These are phyloP conservation scores for Lydus trimaculatus DNA, from an alignment of 2,888 invertebrate species.

Conservation along the genomic window DNA sequence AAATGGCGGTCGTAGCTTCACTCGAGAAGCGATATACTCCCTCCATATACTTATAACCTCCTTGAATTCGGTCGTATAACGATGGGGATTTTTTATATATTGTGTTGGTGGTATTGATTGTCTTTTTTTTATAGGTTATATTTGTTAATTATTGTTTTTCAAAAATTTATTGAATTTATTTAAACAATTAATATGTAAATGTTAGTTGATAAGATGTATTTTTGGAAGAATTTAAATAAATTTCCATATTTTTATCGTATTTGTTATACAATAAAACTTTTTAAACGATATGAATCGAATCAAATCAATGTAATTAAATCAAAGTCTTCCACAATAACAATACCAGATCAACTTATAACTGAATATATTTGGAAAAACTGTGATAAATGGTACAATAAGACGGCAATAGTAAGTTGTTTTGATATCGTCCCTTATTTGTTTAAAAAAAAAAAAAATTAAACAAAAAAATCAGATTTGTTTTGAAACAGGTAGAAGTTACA, in stretches of 20 bases:
- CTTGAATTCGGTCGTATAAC: no score
- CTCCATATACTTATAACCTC: no score
- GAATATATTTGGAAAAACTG: slow-evolving; percentile 66
- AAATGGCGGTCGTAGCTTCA: no score
- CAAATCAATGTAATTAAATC: not conserved
- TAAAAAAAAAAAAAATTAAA: not conserved
- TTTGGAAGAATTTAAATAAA: not conserved
- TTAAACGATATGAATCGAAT: not conserved
- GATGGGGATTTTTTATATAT: no score
- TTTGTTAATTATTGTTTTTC: no score
- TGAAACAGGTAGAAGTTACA: slow-evolving; percentile 73
- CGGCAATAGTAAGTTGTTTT: slow-evolving; percentile 66
- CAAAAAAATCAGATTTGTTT: slow-evolving; percentile 6
- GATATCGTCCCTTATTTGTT: not conserved
- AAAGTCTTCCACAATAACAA: not conserved
- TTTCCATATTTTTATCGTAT: not conserved
- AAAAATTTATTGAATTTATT: no score
- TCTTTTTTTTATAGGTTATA: no score
- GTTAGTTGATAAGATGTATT: not conserved
- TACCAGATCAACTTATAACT: slow-evolving; percentile 21
- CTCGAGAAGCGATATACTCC: no score
- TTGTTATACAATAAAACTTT: not conserved
- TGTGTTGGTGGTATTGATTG: no score
- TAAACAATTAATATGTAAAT: not conserved
- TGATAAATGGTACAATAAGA: slow-evolving; percentile 70